Conservation (phyloP, 37 sponge, comb jelly and placozoan genomes). For the Diacarnus erythraeanus region DNA sequence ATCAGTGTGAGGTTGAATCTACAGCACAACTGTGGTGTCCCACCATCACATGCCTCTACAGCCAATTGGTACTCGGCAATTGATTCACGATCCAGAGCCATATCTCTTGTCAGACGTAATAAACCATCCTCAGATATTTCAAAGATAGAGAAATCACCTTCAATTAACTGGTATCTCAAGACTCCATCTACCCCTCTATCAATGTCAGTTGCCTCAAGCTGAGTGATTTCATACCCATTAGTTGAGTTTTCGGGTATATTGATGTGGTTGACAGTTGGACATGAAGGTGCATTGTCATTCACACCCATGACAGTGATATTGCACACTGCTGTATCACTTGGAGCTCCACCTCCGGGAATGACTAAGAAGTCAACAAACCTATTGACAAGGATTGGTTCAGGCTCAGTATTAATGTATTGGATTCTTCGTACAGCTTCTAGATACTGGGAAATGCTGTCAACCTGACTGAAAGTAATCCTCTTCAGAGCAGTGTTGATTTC, state of each 20-base stretch:
- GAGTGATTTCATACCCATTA: neutral
- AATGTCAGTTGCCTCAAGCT: conserved; percentile 40
- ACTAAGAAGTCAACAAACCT: conserved; percentile 70
- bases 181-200: conserved; percentile 56
- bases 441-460: conserved; percentile 25
- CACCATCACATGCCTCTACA: conserved; percentile 42
- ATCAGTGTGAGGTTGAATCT: conserved; percentile 23
- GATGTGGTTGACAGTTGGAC: neutral
- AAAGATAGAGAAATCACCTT: conserved; percentile 28
- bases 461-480: conserved; percentile 46
- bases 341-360: conserved; percentile 71
- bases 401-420: conserved; percentile 55
- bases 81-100: conserved; percentile 25
- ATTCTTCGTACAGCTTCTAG: conserved; percentile 50
- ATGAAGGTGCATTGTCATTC: conserved; percentile 72
- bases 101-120: conserved; percentile 5
- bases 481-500: conserved; percentile 65
- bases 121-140: neutral
- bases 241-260: conserved; percentile 32
- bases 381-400: conserved; percentile 48
- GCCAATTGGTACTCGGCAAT: conserved; percentile 14
- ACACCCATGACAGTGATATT: conserved; percentile 55
- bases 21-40: conserved; percentile 45
- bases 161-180: conserved; percentile 17
- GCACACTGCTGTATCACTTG: conserved; percentile 43